Conservation (phyloP, 2,797 vertebrate species). For the Leuciscus waleckii region DNA sequence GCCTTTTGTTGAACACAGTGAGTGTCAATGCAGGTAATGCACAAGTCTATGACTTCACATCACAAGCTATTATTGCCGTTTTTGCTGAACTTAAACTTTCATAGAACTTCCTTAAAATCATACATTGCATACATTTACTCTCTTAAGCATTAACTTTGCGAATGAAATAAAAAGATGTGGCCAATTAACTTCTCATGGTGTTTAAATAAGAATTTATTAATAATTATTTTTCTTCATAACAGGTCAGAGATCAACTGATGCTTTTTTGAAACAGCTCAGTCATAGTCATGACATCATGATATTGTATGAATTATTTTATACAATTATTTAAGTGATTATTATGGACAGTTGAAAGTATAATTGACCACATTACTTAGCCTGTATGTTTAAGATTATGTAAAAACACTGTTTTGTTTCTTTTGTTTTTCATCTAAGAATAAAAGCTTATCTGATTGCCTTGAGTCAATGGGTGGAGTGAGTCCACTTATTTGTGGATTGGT, state of each 20-base stretch:
- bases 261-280: background rate
- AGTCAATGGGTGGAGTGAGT: no score
- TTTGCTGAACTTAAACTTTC: background rate
- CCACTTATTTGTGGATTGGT: no score
- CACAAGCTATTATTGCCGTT: background rate
- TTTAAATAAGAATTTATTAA: background rate
- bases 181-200: background rate
- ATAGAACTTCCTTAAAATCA: background rate
- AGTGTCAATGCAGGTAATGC: constrained; percentile 18
- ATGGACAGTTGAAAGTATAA: background rate
- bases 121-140: background rate
- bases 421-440: background rate
- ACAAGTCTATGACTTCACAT: background rate
- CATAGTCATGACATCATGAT: background rate
- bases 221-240: background rate
- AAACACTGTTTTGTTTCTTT: background rate
- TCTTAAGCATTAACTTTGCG: background rate
- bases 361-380: background rate
- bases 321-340: background rate
- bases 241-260: background rate
- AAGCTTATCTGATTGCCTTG: background rate
- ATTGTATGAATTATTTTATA: background rate
- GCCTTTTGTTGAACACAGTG: constrained; percentile 20
- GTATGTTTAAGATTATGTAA: background rate
- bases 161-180: background rate